Base-by-base conservation (phyloP, 2,797 vertebrate species). In the Catharus ustulatus region DNA sequence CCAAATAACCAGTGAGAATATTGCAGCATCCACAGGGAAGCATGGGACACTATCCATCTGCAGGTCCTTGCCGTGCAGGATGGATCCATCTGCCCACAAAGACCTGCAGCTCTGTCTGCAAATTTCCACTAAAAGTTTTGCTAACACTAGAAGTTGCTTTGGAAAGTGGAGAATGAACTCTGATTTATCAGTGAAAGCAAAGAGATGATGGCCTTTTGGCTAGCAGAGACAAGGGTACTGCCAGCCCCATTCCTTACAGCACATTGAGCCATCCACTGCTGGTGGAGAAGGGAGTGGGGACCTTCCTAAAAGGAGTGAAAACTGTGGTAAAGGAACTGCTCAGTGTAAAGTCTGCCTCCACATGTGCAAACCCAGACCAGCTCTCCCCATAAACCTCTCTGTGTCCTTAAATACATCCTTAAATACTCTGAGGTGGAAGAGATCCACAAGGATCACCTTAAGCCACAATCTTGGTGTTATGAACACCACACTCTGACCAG, bases 251-350 rank as follows among this genome's bases (percentile, higher is more conserved):
- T 16, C 55, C 36, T 19, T 0, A 3, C 36, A 45, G 63, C 30
- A 45, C 0, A 1, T 30, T 5, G 24, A 67, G 40, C 19, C n/a
- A 24, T 11, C 16, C 38, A 12, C 23, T 12, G 34, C 32, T 2
- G 1, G 9, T 8, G 13, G 32, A 15, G 62, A 68, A 82, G 54
- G 15, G 17, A 66, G 42, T 11, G 40, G 27, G 6, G 1, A 54
- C 14, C 15, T 91, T 81, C 24, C 46, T 64, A 43, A 46, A 75
- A 61, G 15, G 2, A 68, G 15, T 6, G 24, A 64, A 58, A 78
- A 34, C 3, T 0, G 2, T 6, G 2, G 49, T 8, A 43, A 81
- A 88, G 62, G 32, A 88, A 58, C 40, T 75, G 22, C 34, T 46
- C 40, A 15, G 10, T 10, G 32, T 18, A 45, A 85, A 86, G 46